A percentile compares a stretch with the other conserved stretches of the same genome.
Evolutionary conservation across 1,140 invertebrate species (phyloP).

Genomic region (Caenorhabditis briggsae): DNA sequence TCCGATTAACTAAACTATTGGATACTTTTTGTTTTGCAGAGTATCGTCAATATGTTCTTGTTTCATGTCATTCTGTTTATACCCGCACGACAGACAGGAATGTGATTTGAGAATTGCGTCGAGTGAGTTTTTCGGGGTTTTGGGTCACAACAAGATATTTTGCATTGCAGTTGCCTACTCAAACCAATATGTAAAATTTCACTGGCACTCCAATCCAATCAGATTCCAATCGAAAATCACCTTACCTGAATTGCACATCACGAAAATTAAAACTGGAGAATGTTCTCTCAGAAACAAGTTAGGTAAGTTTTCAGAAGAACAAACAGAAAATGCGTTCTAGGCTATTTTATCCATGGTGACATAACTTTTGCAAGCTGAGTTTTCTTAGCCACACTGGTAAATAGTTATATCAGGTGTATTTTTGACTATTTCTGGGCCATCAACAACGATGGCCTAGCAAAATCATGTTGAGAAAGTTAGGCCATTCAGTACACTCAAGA

Average conservation of each 20-base stretch:
- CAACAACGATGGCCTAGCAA: too few species aligned
- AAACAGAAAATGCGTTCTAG: neutral
- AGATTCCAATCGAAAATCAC: slow-evolving; percentile 66
- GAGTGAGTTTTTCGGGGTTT: slow-evolving; percentile 64
- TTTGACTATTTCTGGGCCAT: too few species aligned
- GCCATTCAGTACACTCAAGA: too few species aligned
- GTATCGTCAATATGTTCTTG: slow-evolving; percentile 65
- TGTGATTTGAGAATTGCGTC: slow-evolving; percentile 76
- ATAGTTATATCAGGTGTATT: too few species aligned
- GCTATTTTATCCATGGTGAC: neutral
- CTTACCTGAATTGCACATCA: slow-evolving; percentile 74
- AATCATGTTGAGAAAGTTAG: too few species aligned
- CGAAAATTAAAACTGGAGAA: slow-evolving; percentile 66
- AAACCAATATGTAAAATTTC: slow-evolving; percentile 70
- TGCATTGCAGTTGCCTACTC: slow-evolving; percentile 75
- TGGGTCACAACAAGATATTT: neutral
- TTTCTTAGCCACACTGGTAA: too few species aligned
- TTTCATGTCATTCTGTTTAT: slow-evolving; percentile 76
- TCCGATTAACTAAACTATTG: neutral
- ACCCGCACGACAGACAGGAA: slow-evolving; percentile 74
- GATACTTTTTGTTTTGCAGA: slow-evolving; percentile 22
- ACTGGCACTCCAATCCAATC: slow-evolving; percentile 71
- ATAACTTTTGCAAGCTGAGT: too few species aligned
- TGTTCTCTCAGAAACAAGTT: slow-evolving; percentile 75
- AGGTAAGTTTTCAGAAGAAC: slow-evolving; percentile 60